Evolutionary conservation across 1,140 invertebrate genomes (phyloP), one percentile per base, ranked within the genome.

Genomic region (Coenobita brevimanus): DNA sequence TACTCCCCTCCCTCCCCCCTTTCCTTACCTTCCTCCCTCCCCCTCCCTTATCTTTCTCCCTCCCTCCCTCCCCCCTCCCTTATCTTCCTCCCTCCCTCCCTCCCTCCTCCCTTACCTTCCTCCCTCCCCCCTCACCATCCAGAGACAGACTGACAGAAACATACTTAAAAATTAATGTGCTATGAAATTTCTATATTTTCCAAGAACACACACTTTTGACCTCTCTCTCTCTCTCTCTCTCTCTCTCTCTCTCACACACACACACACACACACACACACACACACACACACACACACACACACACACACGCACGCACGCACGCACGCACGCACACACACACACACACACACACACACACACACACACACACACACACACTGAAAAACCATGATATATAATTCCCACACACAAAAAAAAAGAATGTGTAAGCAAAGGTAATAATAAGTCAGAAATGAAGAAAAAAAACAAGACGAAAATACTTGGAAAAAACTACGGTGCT

Each of bases 231-330:
- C n/a, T n/a, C n/a, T n/a, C n/a, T n/a, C n/a, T n/a, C n/a, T n/a
- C n/a, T n/a, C n/a, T n/a, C n/a, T n/a, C 10, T 10, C 64, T 64
- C 54, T 57, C 54, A 57, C 54, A 57, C 54, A 57, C 54, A 57
- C 54, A 57, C 54, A 57, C 54, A 57, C 54, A 57, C 54, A 57
- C 54, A 57, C 54, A 57, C 54, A n/a, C 54, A 57, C 54, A 57
- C 54, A 57, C 54, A 57, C 54, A 57, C 54, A 57, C 54, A 57
- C 54, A 13, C 10, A n/a, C 13, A n/a, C 54, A 57, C 10, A n/a
- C 54, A n/a, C 13, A 10, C 10, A 10, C 10, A 57, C 13, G 13
- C n/a, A 57, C 54, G n/a, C 54, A 57, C 13, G n/a, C n/a, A 10
- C n/a, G 13, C 54, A 13, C n/a, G 54, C 10, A 10, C 54, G 54